Base-by-base conservation (phyloP, 2,888 invertebrate species). In the Drosophila sordidula region DNA sequence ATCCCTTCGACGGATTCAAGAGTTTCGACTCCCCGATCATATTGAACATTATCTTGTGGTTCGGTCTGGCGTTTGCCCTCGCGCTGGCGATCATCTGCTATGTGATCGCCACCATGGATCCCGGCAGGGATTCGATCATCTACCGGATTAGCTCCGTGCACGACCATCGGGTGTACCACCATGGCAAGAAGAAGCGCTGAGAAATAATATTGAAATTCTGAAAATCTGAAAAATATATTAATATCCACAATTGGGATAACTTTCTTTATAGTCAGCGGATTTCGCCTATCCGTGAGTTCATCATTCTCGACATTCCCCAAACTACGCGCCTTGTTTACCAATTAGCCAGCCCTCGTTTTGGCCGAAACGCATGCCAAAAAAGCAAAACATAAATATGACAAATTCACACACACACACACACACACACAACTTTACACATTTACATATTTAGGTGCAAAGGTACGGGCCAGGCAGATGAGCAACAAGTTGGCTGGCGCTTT, bases 111-210 rank as follows among this genome's bases (percentile, higher is more conserved):
- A 95, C 96, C 83, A 99, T 99, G 97, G 99, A 99, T 93, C 99
- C 99, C 18, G 99, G 99, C 77, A 95, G 97, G 77, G 99, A 99
- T 93, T 98, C 98, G 55, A 97, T 99, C 91, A 99, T 99, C 93
- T 99, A 99, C 93, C 95, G 99, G 80, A 98, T 99, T 97, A 99
- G 98, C 32, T 98, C 96, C 90, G 97, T 26, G 1, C 11, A 29
- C 14, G 22, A 22, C 1, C n/a, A 26, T 26, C 25, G 16, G 18
- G 18, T 2, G 2, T 16, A 1, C 16, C 1, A 3, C 65, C 94
- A 98, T 89, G 97, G 98, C 95, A 98, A 99, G 95, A 98, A 98
- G 92, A 98, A 98, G 85, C 97, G 97, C 91, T 97, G 95, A 95
- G 9, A 9, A 32, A 4, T 9, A 1, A 32, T 32, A 11, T 32